Base-by-base conservation (phyloP, 1,140 invertebrate genomes). In the Diabrotica undecimpunctata region DNA sequence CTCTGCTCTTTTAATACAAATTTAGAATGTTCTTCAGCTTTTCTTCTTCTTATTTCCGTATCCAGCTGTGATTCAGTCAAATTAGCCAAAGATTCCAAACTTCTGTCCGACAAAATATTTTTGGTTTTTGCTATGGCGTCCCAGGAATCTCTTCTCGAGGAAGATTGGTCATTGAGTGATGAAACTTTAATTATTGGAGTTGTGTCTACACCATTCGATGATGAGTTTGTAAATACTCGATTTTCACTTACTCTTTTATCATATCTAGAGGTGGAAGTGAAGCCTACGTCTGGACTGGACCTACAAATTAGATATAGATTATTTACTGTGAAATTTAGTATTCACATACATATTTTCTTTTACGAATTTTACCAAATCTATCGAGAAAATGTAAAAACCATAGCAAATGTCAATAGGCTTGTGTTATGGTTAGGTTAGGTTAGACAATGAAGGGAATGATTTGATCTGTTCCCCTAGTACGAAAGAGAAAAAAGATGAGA, bases 61-160 rank as follows among this genome's bases (percentile, higher is more conserved):
- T 82, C 81, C 55, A 83, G 68, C 72, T 82, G 82, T 52, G 73
- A 76, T 69, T 86, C 84, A 1, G 86, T 83, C 64, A 89, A 77
- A 77, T 89, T 89, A 7, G 86, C 86, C 38, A 89, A 75, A 0
- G 87, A 89, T 74, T 89, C 87, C 14, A 88, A 75, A 70, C 81
- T 86, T 35, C 86, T 83, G 72, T 87, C 84, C 8, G 86, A 88
- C 11, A 91, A 79, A 69, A 90, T 83, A 55, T 89, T 87, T 74
- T 87, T 86, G 2, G 90, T 91, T 79, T 90, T 91, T n/a, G 89
- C 87, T 25, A 91, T 87, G 0, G 87, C 86, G 74, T 93, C 90
- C 90, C 90, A 92, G 7, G 89, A 90, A 72, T 92, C 90, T 61
- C 88, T 83, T 67, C 89, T 82, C 0, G 84, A 78, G 7, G 82